Evolutionary conservation across 2,797 vertebrate species (phyloP).

Genomic region (Champsocephalus esox): DNA sequence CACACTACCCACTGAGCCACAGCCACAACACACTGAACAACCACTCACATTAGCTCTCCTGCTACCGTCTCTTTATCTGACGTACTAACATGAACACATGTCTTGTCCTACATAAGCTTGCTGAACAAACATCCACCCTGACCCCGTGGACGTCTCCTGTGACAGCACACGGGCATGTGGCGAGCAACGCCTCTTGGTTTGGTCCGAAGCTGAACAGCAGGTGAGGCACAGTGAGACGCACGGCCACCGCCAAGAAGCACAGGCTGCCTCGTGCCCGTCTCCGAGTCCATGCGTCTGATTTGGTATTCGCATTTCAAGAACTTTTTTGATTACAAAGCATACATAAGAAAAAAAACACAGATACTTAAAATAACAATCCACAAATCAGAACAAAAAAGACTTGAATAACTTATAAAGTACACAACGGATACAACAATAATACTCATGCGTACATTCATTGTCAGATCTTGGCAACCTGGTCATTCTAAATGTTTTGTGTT

Average conservation of each 20-base stretch:
- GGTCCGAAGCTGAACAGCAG: background rate
- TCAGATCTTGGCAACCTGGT: no score
- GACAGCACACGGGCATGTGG: background rate
- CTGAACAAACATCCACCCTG: background rate
- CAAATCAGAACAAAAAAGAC: no score
- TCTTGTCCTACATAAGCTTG: no score
- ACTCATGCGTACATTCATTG: no score
- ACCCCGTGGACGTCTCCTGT: constrained; percentile 1
- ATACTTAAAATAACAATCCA: no score
- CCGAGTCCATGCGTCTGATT: background rate
- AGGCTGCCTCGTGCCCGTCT: background rate
- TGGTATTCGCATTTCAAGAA: no score
- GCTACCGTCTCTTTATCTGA: background rate
- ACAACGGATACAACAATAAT: no score
- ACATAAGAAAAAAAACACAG: no score
- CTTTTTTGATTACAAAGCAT: no score
- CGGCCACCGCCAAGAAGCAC: background rate
- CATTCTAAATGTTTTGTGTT: no score
- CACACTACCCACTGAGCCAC: no score
- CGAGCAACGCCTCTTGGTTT: background rate
- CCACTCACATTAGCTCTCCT: background rate
- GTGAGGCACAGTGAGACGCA: background rate
- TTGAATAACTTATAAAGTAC: no score
- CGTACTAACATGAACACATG: background rate
- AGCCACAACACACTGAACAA: background rate